Conservation (phyloP, 2,797 vertebrate genomes). For the Cossypha niveicapilla region DNA sequence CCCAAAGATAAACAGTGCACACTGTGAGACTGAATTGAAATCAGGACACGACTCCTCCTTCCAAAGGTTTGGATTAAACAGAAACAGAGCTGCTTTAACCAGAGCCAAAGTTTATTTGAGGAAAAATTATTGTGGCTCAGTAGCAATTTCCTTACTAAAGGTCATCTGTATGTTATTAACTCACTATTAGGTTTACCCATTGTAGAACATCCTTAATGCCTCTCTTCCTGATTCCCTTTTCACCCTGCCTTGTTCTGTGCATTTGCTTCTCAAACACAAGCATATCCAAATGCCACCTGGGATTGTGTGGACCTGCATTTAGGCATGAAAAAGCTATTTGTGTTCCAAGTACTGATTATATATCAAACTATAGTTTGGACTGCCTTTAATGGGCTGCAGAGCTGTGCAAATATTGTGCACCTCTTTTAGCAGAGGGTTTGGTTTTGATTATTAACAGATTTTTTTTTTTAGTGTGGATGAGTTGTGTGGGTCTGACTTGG, state of each 20-base stretch:
- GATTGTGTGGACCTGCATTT: neutral
- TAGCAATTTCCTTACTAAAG: conserved; percentile 55
- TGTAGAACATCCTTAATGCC: conserved; percentile 48
- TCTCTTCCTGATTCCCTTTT: conserved; percentile 39
- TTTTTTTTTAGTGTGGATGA: neutral
- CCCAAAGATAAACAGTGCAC: neutral
- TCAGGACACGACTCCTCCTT: neutral
- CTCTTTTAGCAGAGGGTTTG: neutral
- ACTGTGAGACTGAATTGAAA: neutral
- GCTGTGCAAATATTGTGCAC: neutral
- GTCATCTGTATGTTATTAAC: conserved; percentile 56
- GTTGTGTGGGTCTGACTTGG: neutral
- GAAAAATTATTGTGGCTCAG: conserved; percentile 53
- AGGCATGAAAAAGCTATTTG: conserved; percentile 12
- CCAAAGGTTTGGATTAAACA: conserved; percentile 12
- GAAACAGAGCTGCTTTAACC: conserved; percentile 23
- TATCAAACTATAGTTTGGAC: neutral
- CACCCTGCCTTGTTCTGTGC: neutral
- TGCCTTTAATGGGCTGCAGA: neutral
- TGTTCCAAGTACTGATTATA: neutral
- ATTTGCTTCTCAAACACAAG: conserved; percentile 16
- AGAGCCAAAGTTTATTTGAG: conserved; percentile 52
- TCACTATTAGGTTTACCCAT: conserved; percentile 19
- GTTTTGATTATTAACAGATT: neutral
- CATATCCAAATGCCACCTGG: neutral